phyloP scores from a whole-genome alignment of 2,888 invertebrate species.

The Cheilosia grossa region DNA sequence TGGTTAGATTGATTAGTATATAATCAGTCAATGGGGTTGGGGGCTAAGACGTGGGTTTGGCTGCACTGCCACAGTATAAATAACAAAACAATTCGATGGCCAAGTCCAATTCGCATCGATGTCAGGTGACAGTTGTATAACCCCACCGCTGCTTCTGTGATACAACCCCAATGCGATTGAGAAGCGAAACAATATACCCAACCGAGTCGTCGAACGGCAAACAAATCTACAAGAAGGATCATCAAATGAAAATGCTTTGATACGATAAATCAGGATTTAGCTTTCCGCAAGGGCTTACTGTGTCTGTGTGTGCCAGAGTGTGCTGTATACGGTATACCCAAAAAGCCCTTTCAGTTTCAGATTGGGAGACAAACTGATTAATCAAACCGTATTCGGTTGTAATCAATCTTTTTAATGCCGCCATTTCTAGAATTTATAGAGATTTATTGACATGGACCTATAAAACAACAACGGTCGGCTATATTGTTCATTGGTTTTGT shows the following conservation, averaged over 20 bases:
- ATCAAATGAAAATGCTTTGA: constrained; percentile 53
- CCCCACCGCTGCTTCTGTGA: background rate
- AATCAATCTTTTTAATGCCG: constrained; percentile 75
- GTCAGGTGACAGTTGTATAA: constrained; percentile 52
- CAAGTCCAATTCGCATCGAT: constrained; percentile 42
- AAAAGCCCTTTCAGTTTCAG: constrained; percentile 31
- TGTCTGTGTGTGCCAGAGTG: constrained; percentile 3
- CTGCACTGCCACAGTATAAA: constrained; percentile 17
- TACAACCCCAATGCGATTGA: constrained; percentile 7
- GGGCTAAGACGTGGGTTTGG: constrained; percentile 11
- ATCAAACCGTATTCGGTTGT: constrained; percentile 72
- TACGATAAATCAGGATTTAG: constrained; percentile 73
- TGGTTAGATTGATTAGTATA: constrained; percentile 62
- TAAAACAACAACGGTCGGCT: constrained; percentile 17
- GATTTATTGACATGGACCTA: constrained; percentile 71
- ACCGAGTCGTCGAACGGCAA: background rate
- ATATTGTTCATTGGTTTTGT: constrained; percentile 32
- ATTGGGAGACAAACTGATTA: constrained; percentile 67
- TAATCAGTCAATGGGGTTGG: constrained; percentile 48
- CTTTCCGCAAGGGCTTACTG: constrained; percentile 58
- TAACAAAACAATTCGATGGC: constrained; percentile 42
- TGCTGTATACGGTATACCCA: background rate
- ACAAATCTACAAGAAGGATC: constrained; percentile 39
- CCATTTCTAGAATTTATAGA: constrained; percentile 70
- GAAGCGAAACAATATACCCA: constrained; percentile 7